phyloP scores from a whole-genome alignment of 2,888 invertebrate genomes.

The Tolmerus cingulatus region DNA sequence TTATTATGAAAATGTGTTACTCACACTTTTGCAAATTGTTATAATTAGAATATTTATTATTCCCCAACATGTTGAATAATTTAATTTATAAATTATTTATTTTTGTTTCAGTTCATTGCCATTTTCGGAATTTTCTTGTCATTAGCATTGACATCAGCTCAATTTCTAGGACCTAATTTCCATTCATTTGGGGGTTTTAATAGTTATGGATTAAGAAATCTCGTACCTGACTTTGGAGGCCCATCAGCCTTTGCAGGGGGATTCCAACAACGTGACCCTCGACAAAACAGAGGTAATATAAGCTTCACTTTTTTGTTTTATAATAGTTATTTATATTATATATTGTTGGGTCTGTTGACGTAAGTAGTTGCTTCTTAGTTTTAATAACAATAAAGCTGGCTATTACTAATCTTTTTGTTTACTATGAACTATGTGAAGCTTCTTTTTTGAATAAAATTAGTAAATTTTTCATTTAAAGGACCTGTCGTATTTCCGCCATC shows the following conservation, averaged over 20 bases:
- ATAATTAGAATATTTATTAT: not conserved
- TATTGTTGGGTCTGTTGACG: too few species aligned
- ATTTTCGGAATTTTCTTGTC: constrained; percentile 58
- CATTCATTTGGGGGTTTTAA: constrained; percentile 33
- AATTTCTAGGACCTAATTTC: constrained; percentile 57
- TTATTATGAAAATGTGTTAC: too few species aligned
- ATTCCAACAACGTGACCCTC: constrained; percentile 56
- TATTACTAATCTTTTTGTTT: too few species aligned
- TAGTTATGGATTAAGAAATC: constrained; percentile 48
- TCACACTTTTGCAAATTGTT: not conserved
- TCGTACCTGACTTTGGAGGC: constrained; percentile 49
- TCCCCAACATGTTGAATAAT: not conserved
- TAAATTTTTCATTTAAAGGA: constrained; percentile 61
- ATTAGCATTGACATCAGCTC: constrained; percentile 58
- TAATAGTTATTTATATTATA: not conserved
- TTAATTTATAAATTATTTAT: not conserved
- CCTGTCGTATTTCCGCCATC: constrained; percentile 82
- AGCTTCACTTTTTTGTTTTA: not conserved
- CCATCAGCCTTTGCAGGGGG: constrained; percentile 46
- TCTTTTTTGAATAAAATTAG: not conserved
- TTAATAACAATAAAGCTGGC: too few species aligned
- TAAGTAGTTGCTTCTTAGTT: too few species aligned
- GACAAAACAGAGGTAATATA: constrained; percentile 61
- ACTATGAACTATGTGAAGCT: too few species aligned
- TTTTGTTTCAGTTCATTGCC: constrained; percentile 57